Evolutionary conservation across 2,113 vertebrate genomes (phyloP), one percentile per base, ranked within the genome.

Genomic region (Tricholaema leucomelas): DNA sequence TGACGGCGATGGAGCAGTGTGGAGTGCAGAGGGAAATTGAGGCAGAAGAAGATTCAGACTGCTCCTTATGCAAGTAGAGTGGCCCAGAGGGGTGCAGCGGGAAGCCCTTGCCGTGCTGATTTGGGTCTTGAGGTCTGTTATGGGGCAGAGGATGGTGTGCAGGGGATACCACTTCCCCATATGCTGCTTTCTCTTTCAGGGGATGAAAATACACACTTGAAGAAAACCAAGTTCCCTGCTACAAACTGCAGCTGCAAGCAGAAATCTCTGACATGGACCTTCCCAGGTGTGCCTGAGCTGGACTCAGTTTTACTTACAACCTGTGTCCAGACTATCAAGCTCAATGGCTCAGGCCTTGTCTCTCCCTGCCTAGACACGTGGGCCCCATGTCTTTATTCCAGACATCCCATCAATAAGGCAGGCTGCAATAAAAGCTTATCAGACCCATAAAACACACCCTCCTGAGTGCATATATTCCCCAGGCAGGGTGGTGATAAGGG

Each of bases 401-500:
- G 58, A 56, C 18, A 18, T 63, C 42, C 83, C 10, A 2, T 40
- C 69, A 56, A 12, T 61, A 35, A 83, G 52, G 38, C 59, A 61
- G 87, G 21, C 82, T 69, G 70, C 82, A 33, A 78, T 87, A 93
- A 94, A 96, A 71, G 14, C 69, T 94, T 87, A 93, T 96, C 92
- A 87, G 58, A 13, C 59, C 56, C 54, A 69, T 81, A 91, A 74
- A 93, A 80, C 6, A 3, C 80, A 36, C 88, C 60, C 50, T 87
- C n/a, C 21, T 1, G 0, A 54, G 42, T 6, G 2, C 36, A 15
- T 35, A 15, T 64, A 81, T 75, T 65, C 65, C 24, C 4, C 6
- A 5, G 52, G 59, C 46, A 85, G 83, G 76, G 48, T 81, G 63
- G 36, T 40, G 80, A 91, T 90, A 92, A 69, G 81, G 80, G 65